phyloP scores from a whole-genome alignment of 1,140 invertebrate genomes.

The Drosophila bocqueti region DNA sequence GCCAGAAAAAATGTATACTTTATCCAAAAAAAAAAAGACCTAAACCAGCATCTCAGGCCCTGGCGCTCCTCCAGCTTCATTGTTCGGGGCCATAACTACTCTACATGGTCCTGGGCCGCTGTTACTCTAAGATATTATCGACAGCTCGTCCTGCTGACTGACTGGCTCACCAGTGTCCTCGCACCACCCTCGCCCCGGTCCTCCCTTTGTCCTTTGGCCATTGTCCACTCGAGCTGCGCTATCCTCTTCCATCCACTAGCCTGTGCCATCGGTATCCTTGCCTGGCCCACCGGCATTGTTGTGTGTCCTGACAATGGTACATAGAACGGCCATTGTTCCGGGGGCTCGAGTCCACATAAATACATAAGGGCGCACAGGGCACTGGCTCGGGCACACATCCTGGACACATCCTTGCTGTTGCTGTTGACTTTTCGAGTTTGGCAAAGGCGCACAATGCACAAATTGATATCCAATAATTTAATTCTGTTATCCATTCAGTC shows the following conservation, averaged over 20 bases:
- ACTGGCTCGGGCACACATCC: slow-evolving; percentile 40
- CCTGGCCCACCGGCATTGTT: slow-evolving; percentile 71
- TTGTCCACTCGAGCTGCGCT: slow-evolving; percentile 61
- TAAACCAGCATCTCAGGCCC: not conserved
- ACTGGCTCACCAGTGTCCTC: slow-evolving; percentile 42
- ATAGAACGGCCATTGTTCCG: slow-evolving; percentile 60
- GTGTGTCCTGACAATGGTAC: slow-evolving; percentile 68
- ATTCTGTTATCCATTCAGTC: slow-evolving; percentile 80
- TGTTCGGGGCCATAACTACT: slow-evolving; percentile 68
- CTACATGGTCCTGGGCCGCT: slow-evolving; percentile 51
- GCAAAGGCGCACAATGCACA: slow-evolving; percentile 71
- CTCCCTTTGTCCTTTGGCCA: slow-evolving; percentile 53
- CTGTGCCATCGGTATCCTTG: slow-evolving; percentile 44
- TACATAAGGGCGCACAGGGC: slow-evolving; percentile 19
- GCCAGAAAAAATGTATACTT: too few species aligned
- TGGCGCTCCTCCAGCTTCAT: slow-evolving; percentile 57
- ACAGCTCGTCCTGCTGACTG: slow-evolving; percentile 72
- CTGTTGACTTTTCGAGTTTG: slow-evolving; percentile 83
- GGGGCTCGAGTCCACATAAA: slow-evolving; percentile 36
- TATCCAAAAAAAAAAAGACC: not conserved
- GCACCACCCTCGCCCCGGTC: not conserved
- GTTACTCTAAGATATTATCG: slow-evolving; percentile 83
- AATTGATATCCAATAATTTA: slow-evolving; percentile 84
- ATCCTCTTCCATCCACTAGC: slow-evolving; percentile 7
- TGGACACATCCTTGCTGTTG: slow-evolving; percentile 68